These are phyloP conservation scores for Drosophila fulvimacula DNA, from an alignment of 2,888 invertebrate species.

Conservation along the genomic window DNA sequence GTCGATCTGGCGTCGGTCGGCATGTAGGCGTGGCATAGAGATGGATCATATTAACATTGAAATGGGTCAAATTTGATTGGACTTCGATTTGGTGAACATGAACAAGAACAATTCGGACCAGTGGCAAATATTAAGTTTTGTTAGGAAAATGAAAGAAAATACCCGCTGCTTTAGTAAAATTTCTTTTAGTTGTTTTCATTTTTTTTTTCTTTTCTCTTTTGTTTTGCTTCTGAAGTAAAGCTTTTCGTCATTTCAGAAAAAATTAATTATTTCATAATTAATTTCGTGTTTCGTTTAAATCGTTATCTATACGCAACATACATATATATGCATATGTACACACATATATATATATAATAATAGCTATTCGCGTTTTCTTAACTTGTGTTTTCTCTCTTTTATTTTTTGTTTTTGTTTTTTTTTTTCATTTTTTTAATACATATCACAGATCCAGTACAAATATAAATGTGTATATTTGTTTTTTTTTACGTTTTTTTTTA, in stretches of 20 bases:
- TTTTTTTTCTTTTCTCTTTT: constrained; percentile 14
- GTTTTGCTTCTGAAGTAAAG: constrained; percentile 66
- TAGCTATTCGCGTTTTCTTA: constrained; percentile 42
- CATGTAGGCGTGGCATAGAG: constrained; percentile 32
- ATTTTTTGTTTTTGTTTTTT: constrained; percentile 41
- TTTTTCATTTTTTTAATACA: constrained; percentile 77
- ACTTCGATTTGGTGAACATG: constrained; percentile 16
- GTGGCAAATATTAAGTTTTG: constrained; percentile 11
- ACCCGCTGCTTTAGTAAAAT: constrained; percentile 40
- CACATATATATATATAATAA: constrained; percentile 39
- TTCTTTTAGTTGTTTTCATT: constrained; percentile 9
- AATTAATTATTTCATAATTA: constrained; percentile 78
- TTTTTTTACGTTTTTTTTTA: constrained; percentile 47
- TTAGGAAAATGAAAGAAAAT: constrained; percentile 29
- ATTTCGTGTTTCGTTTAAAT: constrained; percentile 63
- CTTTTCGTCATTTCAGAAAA: constrained; percentile 60
- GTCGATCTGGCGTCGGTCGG: constrained; percentile 18
- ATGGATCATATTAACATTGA: constrained; percentile 21
- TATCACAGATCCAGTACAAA: constrained; percentile 85
- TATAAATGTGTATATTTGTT: constrained; percentile 74
- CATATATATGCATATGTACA: constrained; percentile 70
- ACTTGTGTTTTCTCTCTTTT: constrained; percentile 51
- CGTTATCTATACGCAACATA: constrained; percentile 52
- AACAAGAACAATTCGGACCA: constrained; percentile 19
- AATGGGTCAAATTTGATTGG: constrained; percentile 10